Evolutionary conservation across 2,797 vertebrate species (phyloP).

Genomic region (Geotrypetes seraphini): DNA sequence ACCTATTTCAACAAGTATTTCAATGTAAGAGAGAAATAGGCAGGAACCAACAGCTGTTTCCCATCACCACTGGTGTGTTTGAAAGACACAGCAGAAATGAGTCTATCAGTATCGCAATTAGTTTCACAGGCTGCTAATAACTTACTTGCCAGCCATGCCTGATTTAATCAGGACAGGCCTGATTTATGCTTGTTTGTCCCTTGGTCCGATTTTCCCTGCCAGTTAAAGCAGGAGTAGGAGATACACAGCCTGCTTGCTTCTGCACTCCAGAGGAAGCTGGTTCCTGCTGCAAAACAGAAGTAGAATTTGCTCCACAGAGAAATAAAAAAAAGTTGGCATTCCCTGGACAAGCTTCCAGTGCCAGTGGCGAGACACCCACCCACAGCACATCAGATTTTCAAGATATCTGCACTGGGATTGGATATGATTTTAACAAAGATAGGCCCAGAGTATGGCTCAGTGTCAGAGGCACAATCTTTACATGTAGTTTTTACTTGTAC

Average conservation of each 20-base stretch:
- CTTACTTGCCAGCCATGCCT: slow-evolving; percentile 44
- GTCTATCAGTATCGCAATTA: slow-evolving; percentile 47
- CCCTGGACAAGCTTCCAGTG: no score
- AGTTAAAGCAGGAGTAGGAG: slow-evolving; percentile 13
- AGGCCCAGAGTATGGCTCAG: no score
- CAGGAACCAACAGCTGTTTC: slow-evolving; percentile 52
- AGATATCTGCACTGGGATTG: no score
- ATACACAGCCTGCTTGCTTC: slow-evolving; percentile 16
- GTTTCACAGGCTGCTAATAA: slow-evolving; percentile 49
- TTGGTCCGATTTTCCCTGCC: slow-evolving; percentile 33
- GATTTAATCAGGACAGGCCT: slow-evolving; percentile 43
- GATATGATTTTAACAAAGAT: no score
- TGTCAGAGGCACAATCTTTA: no score
- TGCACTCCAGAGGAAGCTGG: not conserved
- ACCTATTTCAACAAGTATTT: no score
- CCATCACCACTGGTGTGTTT: slow-evolving; percentile 50
- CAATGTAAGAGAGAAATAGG: no score
- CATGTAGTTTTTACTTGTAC: no score
- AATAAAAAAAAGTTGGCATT: no score
- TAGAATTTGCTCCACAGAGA: not conserved
- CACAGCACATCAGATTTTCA: no score
- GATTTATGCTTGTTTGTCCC: slow-evolving; percentile 45
- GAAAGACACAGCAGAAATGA: slow-evolving; percentile 46
- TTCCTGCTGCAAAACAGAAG: not conserved
- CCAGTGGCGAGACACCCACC: no score